Evolutionary conservation across 2,797 vertebrate genomes (phyloP), one percentile per base, ranked within the genome.

Genomic region (Takifugu rubripes): DNA sequence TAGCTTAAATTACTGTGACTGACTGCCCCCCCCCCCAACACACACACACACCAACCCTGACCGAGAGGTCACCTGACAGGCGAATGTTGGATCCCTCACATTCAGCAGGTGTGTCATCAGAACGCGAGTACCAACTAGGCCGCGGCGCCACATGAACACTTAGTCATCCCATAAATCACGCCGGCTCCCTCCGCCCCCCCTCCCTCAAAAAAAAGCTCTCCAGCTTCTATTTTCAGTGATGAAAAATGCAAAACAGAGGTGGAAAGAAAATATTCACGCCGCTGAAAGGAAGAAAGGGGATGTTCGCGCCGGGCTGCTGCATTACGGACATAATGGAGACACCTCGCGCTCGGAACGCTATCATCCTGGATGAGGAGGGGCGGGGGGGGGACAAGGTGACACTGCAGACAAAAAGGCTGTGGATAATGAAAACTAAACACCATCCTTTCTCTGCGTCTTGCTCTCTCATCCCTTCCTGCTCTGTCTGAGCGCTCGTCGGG

Each of bases 371-470:
- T 25, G 16, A 1, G 25, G 36, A 56, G 49, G 25, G 52, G 56
- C 49, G 29, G 47, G 42, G 53, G 72, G 65, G 58, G 24, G 64
- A 31, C 73, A 75, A 80, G 81, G 78, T 82, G 81, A 86, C 84
- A 77, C 71, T 51, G 73, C 63, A 68, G 72, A 78, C 71, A 84
- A 75, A 73, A 74, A 42, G 63, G 76, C 69, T 61, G 66, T 70
- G 77, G 74, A 76, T 78, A 86, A 87, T 83, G 79, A 78, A 86
- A 86, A 78, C 74, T 76, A 85, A 88, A 81, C 72, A 64, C 56
- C 72, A 53, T 72, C 64, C 53, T 60, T 66, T 66, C 65, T 72
- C 59, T 47, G 12, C 43, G 56, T 60, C 63, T 78, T 31, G 59
- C 67, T 70, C 66, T 82, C 53, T 72, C 68, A 66, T 74, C 61